Evolutionary conservation across 2,888 invertebrate species (phyloP), one percentile per base, ranked within the genome.

Genomic region (Schrankia costaestrigalis): DNA sequence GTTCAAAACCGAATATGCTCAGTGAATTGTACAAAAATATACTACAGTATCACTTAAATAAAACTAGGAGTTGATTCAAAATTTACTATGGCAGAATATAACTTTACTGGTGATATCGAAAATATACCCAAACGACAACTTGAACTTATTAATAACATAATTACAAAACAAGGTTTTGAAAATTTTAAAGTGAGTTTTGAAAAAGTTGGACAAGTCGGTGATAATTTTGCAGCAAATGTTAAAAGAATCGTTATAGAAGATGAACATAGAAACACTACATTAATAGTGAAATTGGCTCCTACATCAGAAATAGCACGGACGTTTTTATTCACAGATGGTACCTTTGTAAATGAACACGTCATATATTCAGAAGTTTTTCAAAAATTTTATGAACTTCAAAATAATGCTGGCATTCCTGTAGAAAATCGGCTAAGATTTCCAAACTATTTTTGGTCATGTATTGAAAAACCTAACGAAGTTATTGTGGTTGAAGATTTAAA

Each of bases 251-350:
- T 31, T 0, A 48, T 63, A 3, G 41, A 59, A 41, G 41, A 49
- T 8, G 56, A 58, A 9, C 42, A 59, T 36, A 61, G 53, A 3
- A 40, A n/a, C 2, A 7, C 37, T 3, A 19, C 31, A 13, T 64
- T 78, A 48, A 51, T 79, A 8, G 74, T 63, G 0, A 79, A 79
- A 50, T 46, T 76, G 8, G 73, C 77, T 3, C 60, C 71, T 1
- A 19, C 42, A 0, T 2, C 27, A 0, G 62, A 63, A 39, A 17
- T 24, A 7, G 1, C 54, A 8, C 52, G 72, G 11, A n/a, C n/a
- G n/a, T n/a, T n/a, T n/a, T n/a, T n/a, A n/a, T n/a, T n/a, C n/a
- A n/a, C n/a, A n/a, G n/a, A n/a, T n/a, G n/a, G n/a, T n/a, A n/a
- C n/a, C n/a, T 74, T 72, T 26, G 45, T 17, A 2, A 78, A 76